These are phyloP conservation scores for Megaceryle maxima DNA, from an alignment of 2,113 vertebrate species.

Conservation along the genomic window DNA sequence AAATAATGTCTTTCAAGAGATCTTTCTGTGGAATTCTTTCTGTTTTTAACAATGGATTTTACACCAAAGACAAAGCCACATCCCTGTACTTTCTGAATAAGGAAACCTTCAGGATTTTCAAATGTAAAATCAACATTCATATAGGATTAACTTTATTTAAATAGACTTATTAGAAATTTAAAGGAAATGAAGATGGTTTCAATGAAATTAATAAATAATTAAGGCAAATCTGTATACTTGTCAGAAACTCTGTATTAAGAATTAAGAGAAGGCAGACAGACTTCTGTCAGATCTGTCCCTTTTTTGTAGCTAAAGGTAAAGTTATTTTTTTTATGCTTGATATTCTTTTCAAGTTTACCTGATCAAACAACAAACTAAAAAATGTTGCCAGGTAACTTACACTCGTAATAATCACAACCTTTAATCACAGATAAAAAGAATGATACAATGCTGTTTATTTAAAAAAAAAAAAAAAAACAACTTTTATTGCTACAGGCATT, in stretches of 20 bases:
- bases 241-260: slow-evolving; percentile 76
- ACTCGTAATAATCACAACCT: slow-evolving; percentile 73
- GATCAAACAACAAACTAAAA: slow-evolving; percentile 73
- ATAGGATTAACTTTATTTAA: slow-evolving; percentile 78
- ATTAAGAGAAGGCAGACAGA: slow-evolving; percentile 72
- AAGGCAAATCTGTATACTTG: slow-evolving; percentile 81
- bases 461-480: background rate
- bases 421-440: slow-evolving; percentile 76
- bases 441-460: slow-evolving; percentile 55
- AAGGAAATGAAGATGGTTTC: slow-evolving; percentile 77
- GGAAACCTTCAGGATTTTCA: slow-evolving; percentile 60
- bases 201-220: slow-evolving; percentile 84
- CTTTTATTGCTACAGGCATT: slow-evolving; percentile 60
- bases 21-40: background rate
- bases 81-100: background rate
- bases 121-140: slow-evolving; percentile 75
- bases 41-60: background rate
- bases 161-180: slow-evolving; percentile 83
- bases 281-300: slow-evolving; percentile 72
- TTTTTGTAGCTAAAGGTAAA: slow-evolving; percentile 70
- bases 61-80: background rate
- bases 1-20: background rate
- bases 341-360: slow-evolving; percentile 78
- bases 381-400: slow-evolving; percentile 74
- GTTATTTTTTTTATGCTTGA: slow-evolving; percentile 60